phyloP scores from a whole-genome alignment of 2,113 vertebrate genomes.

The Paradisaea rubra region DNA sequence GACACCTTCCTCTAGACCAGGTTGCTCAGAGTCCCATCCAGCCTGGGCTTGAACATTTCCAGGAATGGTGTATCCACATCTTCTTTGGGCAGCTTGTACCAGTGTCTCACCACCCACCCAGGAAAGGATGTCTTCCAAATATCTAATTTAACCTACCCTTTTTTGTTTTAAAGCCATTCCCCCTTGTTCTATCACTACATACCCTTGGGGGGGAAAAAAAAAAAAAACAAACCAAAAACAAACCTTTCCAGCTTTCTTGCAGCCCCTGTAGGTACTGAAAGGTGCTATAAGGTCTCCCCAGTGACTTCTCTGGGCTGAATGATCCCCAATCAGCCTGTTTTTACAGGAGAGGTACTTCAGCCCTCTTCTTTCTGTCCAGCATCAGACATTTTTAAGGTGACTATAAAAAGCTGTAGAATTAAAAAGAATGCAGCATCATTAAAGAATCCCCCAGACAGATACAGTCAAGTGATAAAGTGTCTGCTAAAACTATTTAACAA shows the following conservation, averaged over 20 bases:
- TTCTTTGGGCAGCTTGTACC: neutral
- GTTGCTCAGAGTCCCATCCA: neutral
- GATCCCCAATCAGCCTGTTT: neutral
- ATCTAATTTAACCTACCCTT: neutral
- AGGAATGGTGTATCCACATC: neutral
- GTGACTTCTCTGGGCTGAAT: neutral
- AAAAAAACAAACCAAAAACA: neutral
- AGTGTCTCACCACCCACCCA: neutral
- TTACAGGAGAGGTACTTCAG: neutral
- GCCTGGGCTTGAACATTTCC: neutral
- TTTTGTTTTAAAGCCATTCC: neutral
- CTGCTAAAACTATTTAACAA: conserved; percentile 23
- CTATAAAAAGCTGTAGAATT: neutral
- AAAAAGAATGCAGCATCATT: neutral
- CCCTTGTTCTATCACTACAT: neutral
- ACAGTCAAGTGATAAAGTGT: neutral
- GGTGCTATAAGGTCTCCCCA: neutral
- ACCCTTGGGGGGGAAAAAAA: neutral
- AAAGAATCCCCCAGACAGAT: neutral
- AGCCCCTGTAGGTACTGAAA: neutral
- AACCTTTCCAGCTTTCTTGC: neutral
- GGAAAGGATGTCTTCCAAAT: neutral
- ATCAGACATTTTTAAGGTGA: neutral
- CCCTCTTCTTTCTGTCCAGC: neutral
- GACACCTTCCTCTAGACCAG: neutral